Conservation (phyloP, 2,797 vertebrate species). For the Todus mexicanus region DNA sequence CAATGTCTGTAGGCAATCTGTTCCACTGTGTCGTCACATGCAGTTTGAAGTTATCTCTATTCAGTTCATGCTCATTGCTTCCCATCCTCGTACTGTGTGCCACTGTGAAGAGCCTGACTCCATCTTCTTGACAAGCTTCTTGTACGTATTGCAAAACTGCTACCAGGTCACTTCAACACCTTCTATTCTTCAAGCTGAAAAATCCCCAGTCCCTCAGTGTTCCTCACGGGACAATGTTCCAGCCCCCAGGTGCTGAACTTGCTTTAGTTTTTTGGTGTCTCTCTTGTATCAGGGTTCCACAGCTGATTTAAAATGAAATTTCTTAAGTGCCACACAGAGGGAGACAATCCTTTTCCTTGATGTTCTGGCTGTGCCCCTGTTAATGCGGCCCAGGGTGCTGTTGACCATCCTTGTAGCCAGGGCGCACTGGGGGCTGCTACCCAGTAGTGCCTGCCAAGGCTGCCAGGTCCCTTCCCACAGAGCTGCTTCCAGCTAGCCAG, state of each 20-base stretch:
- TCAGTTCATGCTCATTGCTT: background rate
- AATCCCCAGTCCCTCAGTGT: background rate
- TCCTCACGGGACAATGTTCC: background rate
- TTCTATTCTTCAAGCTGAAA: background rate
- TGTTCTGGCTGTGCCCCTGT: background rate
- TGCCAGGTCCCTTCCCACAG: background rate
- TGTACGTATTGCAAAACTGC: background rate
- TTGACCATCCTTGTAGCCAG: background rate
- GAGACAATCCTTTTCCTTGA: background rate
- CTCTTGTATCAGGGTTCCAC: background rate
- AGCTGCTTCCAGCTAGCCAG: background rate
- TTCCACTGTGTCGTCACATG: background rate
- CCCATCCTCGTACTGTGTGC: background rate
- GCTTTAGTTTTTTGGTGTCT: background rate
- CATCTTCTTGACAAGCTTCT: background rate
- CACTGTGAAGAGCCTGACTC: no score
- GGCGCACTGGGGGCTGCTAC: background rate
- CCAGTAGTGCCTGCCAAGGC: no score
- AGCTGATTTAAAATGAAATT: background rate
- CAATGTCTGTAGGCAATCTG: background rate
- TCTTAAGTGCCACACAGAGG: background rate
- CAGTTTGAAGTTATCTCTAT: rapidly evolving
- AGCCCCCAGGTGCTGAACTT: background rate
- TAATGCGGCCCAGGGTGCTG: background rate
- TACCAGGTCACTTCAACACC: background rate